Percentiles rank a stretch among this genome's conserved stretches.
These are phyloP conservation scores for Hypsopygia costalis DNA, from an alignment of 2,888 invertebrate genomes.

Conservation along the genomic window DNA sequence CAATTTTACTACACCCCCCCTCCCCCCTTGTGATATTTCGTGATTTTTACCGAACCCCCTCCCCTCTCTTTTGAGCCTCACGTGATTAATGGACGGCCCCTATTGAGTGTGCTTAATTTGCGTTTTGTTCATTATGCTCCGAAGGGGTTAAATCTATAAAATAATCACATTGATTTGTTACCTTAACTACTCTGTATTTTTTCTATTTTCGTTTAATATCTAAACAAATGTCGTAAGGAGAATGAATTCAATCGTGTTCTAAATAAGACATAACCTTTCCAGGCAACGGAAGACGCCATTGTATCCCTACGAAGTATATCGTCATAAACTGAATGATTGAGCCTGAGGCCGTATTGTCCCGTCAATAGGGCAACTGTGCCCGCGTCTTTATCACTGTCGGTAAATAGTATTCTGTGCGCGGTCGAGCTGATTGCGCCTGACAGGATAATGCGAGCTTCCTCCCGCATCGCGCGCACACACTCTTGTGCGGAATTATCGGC, in stretches of 20 bases:
- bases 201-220: too few species aligned
- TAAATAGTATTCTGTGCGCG: conserved; percentile 35
- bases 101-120: too few species aligned
- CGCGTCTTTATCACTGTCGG: conserved; percentile 38
- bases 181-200: too few species aligned
- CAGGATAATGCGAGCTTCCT: conserved; percentile 77
- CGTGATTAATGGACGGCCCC: too few species aligned
- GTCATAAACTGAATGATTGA: conserved; percentile 17
- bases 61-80: too few species aligned
- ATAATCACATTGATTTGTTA: too few species aligned
- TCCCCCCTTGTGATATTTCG: too few species aligned
- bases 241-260: not conserved
- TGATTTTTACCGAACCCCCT: too few species aligned
- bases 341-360: conserved; percentile 24
- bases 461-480: conserved; percentile 64
- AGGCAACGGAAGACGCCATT: not conserved
- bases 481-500: conserved; percentile 55
- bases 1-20: too few species aligned
- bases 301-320: not conserved
- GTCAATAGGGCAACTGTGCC: conserved; percentile 30
- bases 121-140: too few species aligned
- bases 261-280: not conserved
- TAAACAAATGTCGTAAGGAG: too few species aligned
- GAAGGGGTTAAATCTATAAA: too few species aligned
- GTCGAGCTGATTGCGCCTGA: conserved; percentile 70